phyloP scores from a whole-genome alignment of 2,797 vertebrate species.

The Hapalemur alaotrensis region DNA sequence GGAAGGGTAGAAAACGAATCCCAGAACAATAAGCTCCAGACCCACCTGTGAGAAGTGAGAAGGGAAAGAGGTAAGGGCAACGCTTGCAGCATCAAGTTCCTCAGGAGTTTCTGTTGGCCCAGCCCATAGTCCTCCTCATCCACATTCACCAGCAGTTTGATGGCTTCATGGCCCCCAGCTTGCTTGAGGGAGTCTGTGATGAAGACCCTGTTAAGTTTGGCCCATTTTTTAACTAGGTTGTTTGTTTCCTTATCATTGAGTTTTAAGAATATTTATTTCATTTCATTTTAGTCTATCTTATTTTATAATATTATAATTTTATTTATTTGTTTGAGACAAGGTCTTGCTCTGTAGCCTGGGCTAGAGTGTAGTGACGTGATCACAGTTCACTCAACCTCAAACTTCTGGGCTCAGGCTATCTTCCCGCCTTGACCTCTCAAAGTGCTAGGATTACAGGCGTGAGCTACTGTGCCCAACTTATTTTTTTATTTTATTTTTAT shows the following conservation, averaged over 20 bases:
- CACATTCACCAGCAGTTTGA: conserved; percentile 97
- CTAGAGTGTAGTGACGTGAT: too few species aligned
- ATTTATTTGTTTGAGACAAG: too few species aligned
- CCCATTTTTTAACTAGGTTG: not conserved
- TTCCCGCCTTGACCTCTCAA: too few species aligned
- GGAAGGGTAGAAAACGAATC: conserved; percentile 67
- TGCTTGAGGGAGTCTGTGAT: conserved; percentile 99
- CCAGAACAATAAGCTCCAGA: conserved; percentile 64
- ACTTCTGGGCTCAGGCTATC: too few species aligned
- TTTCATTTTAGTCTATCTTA: too few species aligned
- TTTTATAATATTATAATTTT: too few species aligned
- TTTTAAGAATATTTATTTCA: too few species aligned
- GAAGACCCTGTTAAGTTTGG: conserved; percentile 87
- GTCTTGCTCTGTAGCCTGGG: too few species aligned
- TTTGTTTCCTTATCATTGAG: not conserved
- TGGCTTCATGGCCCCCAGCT: conserved; percentile 97
- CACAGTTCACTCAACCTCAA: too few species aligned
- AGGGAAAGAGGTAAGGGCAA: conserved; percentile 79
- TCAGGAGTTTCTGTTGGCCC: conserved; percentile 94
- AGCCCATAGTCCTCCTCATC: conserved; percentile 96
- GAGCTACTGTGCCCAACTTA: too few species aligned
- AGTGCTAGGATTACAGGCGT: too few species aligned
- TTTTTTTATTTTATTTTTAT: too few species aligned
- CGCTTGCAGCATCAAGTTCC: conserved; percentile 92
- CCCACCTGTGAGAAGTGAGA: not conserved